Evolutionary conservation across 2,797 vertebrate genomes (phyloP).

Genomic region (Chaetophractus vellerosus): DNA sequence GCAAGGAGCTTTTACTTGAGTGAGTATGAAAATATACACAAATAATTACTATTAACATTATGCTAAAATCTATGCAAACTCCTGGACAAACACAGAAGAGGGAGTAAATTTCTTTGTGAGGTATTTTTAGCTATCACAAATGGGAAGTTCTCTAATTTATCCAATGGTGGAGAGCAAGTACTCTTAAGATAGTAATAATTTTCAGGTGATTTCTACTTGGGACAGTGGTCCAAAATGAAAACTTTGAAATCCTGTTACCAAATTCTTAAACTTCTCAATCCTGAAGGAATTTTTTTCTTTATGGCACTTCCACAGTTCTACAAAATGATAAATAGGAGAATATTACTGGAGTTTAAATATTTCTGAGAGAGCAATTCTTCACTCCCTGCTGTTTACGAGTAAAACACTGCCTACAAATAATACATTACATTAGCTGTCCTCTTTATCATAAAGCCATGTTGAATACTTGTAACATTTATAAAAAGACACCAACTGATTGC

Average conservation of each 20-base stretch:
- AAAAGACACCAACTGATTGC: constrained; percentile 92
- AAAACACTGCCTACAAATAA: constrained; percentile 91
- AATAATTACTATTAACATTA: background rate
- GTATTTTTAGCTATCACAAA: background rate
- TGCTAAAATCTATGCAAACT: background rate
- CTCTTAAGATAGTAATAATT: constrained; percentile 51
- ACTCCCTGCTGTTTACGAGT: constrained; percentile 91
- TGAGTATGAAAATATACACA: background rate
- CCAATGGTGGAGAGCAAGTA: background rate
- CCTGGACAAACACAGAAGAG: background rate
- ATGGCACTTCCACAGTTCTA: constrained; percentile 78
- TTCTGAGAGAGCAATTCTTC: constrained; percentile 89
- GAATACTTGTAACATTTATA: constrained; percentile 92
- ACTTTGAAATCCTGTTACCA: constrained; percentile 51
- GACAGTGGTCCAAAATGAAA: constrained; percentile 72
- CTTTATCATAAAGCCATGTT: constrained; percentile 92
- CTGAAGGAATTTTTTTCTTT: constrained; percentile 68
- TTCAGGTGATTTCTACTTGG: constrained; percentile 70
- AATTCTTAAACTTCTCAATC: constrained; percentile 74
- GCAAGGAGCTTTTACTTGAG: background rate
- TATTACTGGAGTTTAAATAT: constrained; percentile 91
- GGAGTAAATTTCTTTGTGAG: background rate
- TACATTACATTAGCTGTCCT: constrained; percentile 91
- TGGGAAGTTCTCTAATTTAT: constrained; percentile 5
- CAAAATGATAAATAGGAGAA: constrained; percentile 88